Evolutionary conservation across 2,113 vertebrate genomes (phyloP).

Genomic region (Chauna torquata): DNA sequence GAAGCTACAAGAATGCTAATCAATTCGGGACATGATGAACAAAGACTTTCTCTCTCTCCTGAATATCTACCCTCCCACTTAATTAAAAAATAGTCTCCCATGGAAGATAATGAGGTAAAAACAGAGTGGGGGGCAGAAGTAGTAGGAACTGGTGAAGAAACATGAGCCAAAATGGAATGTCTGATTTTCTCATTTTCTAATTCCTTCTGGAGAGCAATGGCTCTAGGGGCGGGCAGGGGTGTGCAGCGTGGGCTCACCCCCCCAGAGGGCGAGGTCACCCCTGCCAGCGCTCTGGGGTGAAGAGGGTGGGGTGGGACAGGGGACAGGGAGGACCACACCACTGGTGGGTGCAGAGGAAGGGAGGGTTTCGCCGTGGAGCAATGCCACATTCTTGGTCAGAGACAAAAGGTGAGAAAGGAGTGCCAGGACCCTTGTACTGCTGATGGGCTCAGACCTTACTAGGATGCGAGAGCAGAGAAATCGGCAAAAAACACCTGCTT

Average conservation of each 20-base stretch:
- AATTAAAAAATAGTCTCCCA: constrained; percentile 18
- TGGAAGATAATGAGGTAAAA: background rate
- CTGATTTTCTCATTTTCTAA: background rate
- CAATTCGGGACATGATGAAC: background rate
- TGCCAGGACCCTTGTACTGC: rapidly evolving
- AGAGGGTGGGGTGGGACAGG: rapidly evolving
- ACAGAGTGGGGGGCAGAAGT: background rate
- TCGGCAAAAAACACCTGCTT: background rate
- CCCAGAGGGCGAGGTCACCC: background rate
- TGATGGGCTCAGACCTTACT: background rate
- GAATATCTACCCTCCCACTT: background rate
- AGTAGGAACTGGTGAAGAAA: background rate
- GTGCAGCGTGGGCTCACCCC: background rate
- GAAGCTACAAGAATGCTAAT: constrained; percentile 8
- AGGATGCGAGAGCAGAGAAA: background rate
- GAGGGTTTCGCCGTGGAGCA: background rate
- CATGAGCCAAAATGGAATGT: background rate
- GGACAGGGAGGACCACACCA: rapidly evolving
- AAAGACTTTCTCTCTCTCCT: background rate
- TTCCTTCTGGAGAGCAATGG: background rate
- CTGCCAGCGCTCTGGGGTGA: rapidly evolving
- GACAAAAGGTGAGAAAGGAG: background rate
- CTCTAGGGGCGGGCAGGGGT: background rate
- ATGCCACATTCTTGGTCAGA: rapidly evolving
- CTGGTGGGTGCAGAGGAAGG: rapidly evolving